A percentile compares a stretch with the other conserved stretches of the same genome.
phyloP scores from a whole-genome alignment of 2,113 vertebrate species.

The Melanocharis versteri region DNA sequence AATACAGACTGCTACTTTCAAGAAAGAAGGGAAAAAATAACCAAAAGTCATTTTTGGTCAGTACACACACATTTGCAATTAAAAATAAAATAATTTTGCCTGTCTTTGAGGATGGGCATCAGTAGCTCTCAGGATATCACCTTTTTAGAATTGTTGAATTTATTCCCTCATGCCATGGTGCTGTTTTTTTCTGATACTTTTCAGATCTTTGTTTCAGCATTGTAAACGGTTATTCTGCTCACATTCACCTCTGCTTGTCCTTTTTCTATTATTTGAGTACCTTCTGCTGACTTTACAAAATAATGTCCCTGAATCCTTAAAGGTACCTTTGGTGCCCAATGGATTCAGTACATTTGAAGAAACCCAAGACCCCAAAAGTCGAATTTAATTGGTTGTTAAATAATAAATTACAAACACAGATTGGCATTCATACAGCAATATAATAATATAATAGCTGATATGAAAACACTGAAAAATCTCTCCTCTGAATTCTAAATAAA shows the following conservation, averaged over 20 bases:
- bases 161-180: rapidly evolving
- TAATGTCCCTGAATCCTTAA: neutral
- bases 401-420: neutral
- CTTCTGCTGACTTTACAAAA: constrained; percentile 2
- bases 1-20: neutral
- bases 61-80: too few species aligned
- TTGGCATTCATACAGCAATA: neutral
- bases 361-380: neutral
- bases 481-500: neutral
- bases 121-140: neutral
- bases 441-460: neutral
- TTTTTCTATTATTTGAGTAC: neutral
- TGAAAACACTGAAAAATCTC: neutral
- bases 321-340: neutral
- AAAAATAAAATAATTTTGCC: neutral
- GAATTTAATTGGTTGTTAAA: neutral
- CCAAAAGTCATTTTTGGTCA: too few species aligned
- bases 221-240: neutral
- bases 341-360: neutral
- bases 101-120: neutral
- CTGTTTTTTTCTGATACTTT: neutral
- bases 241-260: neutral
- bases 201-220: neutral
- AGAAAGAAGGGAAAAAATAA: too few species aligned
- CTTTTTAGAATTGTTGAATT: neutral